phyloP scores from a whole-genome alignment of 2,888 invertebrate species.

The Cosmorhoe ocellata region DNA sequence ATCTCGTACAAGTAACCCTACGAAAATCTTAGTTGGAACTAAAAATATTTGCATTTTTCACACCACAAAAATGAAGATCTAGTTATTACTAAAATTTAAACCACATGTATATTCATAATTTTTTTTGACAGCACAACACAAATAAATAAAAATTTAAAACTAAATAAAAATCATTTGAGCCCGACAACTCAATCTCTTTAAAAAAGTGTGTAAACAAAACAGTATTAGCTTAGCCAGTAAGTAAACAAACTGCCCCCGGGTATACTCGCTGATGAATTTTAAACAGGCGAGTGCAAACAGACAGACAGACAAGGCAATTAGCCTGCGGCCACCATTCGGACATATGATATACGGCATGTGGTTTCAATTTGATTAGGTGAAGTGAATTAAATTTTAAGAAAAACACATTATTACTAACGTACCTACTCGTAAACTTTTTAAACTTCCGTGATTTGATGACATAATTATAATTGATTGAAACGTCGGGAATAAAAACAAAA shows the following conservation, averaged over 20 bases:
- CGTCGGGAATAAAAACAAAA: too few species aligned
- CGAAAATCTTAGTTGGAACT: too few species aligned
- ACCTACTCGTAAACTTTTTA: too few species aligned
- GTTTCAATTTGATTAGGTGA: constrained; percentile 40
- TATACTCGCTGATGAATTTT: constrained; percentile 54
- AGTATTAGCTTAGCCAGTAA: constrained; percentile 65
- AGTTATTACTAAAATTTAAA: too few species aligned
- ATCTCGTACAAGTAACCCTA: too few species aligned
- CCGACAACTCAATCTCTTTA: constrained; percentile 49
- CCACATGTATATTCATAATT: too few species aligned
- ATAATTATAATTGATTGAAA: too few species aligned
- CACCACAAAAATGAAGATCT: too few species aligned
- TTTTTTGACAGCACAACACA: constrained; percentile 4
- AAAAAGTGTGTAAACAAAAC: constrained; percentile 62
- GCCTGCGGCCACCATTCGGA: constrained; percentile 59
- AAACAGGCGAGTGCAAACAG: constrained; percentile 55
- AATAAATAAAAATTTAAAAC: constrained; percentile 37
- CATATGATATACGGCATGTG: constrained; percentile 50
- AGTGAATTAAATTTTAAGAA: constrained; percentile 8
- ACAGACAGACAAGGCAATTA: constrained; percentile 66
- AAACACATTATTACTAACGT: too few species aligned
- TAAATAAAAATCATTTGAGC: constrained; percentile 42
- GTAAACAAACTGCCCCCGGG: constrained; percentile 58
- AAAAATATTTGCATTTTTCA: too few species aligned
- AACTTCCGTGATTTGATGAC: too few species aligned